phyloP scores from a whole-genome alignment of 1,140 invertebrate species.

The Oncopodura yosiiana region DNA sequence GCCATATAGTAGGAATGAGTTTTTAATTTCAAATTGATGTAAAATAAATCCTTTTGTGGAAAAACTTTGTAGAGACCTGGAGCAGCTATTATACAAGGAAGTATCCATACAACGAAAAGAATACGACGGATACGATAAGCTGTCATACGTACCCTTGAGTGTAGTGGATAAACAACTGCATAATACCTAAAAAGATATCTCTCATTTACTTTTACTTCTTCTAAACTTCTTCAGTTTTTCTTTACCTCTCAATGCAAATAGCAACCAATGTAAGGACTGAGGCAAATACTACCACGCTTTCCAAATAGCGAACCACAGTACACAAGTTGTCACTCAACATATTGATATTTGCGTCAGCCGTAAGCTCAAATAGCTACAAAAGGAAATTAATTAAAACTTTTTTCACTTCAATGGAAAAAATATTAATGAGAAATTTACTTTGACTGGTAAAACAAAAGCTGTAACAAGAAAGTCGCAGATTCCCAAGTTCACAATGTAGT shows the following conservation, averaged over 20 bases:
- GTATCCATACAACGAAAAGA: conserved; percentile 41
- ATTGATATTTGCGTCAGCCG: conserved; percentile 40
- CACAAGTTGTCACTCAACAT: conserved; percentile 42
- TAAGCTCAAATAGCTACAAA: conserved; percentile 41
- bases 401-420: too few relatives aligned
- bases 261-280: conserved; percentile 43
- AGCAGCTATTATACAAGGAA: conserved; percentile 39
- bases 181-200: conserved; percentile 42
- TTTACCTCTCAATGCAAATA: conserved; percentile 46
- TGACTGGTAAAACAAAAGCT: conserved; percentile 43
- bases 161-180: conserved; percentile 45
- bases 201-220: too few relatives aligned
- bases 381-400: background rate
- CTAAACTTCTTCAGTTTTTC: too few relatives aligned
- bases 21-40: too few relatives aligned
- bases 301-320: conserved; percentile 40
- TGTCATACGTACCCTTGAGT: conserved; percentile 40
- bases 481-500: conserved; percentile 47
- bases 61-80: too few relatives aligned
- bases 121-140: conserved; percentile 41
- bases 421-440: conserved; percentile 35
- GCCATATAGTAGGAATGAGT: too few relatives aligned
- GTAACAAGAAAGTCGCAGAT: conserved; percentile 44
- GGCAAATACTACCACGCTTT: conserved; percentile 40
- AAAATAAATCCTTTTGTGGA: too few relatives aligned